phyloP scores from a whole-genome alignment of 2,797 vertebrate species.

The Lophius americanus region DNA sequence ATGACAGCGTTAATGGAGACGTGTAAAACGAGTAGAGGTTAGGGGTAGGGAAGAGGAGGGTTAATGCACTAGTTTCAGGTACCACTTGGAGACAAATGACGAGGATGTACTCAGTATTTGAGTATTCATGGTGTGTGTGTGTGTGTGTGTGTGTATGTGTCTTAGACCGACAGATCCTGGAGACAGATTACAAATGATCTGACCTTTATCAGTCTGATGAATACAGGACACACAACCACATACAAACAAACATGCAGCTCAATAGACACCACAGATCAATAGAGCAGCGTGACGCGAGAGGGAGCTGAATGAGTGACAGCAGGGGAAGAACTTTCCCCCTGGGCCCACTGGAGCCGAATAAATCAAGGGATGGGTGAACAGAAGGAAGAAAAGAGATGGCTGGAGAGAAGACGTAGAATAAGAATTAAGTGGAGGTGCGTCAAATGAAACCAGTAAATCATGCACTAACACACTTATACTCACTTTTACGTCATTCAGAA shows the following conservation, averaged over 20 bases:
- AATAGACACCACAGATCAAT: slow-evolving; percentile 65
- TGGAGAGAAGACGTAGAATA: slow-evolving; percentile 8
- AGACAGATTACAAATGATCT: slow-evolving; percentile 57
- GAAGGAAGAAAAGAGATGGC: slow-evolving; percentile 2
- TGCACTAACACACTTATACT: background rate
- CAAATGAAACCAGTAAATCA: slow-evolving; percentile 20
- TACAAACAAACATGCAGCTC: slow-evolving; percentile 23
- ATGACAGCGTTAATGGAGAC: slow-evolving; percentile 20
- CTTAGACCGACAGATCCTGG: slow-evolving; percentile 17
- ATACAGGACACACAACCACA: slow-evolving; percentile 34
- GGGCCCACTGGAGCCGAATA: slow-evolving; percentile 46
- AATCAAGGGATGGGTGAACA: slow-evolving; percentile 29
- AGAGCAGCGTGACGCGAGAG: slow-evolving; percentile 50
- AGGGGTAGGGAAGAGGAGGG: background rate
- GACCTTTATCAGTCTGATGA: slow-evolving; percentile 64
- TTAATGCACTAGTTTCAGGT: slow-evolving; percentile 5
- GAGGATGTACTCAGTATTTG: background rate
- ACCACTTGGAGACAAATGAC: slow-evolving; percentile 8
- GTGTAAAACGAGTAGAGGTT: background rate
- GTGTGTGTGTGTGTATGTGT: background rate
- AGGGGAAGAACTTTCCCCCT: slow-evolving; percentile 41
- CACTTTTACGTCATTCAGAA: slow-evolving; percentile 33
- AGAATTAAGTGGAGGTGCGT: slow-evolving; percentile 26
- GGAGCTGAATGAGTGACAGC: slow-evolving; percentile 57
- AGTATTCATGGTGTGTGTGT: background rate